Percentiles rank a stretch among this genome's conserved stretches.
Conservation (phyloP, 2,797 vertebrate genomes). For the Hypotaenidia okinawae region DNA sequence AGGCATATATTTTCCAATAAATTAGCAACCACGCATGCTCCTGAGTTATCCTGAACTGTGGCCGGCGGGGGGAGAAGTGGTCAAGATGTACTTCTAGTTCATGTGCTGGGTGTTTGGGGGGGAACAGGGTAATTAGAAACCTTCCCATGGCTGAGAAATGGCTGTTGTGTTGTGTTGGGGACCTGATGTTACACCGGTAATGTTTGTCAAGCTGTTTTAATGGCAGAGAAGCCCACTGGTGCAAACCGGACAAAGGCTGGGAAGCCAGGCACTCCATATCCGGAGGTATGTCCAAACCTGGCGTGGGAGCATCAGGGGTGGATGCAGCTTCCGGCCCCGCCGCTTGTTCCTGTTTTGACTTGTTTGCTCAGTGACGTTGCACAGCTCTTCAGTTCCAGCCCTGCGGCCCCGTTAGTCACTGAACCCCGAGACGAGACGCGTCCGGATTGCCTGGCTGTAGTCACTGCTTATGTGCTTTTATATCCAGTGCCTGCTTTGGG, state of each 20-base stretch:
- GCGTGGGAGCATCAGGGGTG: neutral
- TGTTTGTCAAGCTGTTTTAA: neutral
- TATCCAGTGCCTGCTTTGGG: neutral
- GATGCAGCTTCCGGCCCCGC: fast-evolving
- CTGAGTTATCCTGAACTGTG: neutral
- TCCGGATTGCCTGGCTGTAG: neutral
- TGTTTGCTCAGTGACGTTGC: slow-evolving; percentile 13
- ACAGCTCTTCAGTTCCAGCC: neutral
- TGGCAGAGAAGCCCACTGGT: neutral
- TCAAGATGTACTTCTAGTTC: neutral
- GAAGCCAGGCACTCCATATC: neutral
- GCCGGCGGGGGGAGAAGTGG: neutral
- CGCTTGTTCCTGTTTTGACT: neutral
- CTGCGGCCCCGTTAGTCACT: slow-evolving; percentile 37
- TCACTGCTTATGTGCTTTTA: neutral
- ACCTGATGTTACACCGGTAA: neutral
- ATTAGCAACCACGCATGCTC: slow-evolving; percentile 15
- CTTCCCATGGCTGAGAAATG: neutral
- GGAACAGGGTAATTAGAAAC: neutral
- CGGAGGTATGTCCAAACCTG: fast-evolving
- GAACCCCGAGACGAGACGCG: neutral
- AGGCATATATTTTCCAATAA: too few relatives aligned
- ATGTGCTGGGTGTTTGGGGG: neutral
- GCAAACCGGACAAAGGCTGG: neutral
- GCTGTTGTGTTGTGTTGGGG: neutral